These are phyloP conservation scores for Mythimna vitellina DNA, from an alignment of 2,888 invertebrate species.

Conservation along the genomic window DNA sequence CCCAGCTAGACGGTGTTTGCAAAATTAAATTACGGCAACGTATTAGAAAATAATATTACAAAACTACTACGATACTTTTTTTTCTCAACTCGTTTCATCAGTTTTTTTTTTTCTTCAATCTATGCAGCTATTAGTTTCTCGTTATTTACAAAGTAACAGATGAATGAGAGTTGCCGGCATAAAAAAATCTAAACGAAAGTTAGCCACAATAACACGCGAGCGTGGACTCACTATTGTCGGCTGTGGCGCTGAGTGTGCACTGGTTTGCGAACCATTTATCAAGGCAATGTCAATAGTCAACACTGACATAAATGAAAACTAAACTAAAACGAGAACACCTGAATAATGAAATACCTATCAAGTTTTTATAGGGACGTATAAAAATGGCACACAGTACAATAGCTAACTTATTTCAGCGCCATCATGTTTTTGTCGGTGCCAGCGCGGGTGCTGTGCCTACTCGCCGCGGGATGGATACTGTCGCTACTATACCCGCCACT, in stretches of 20 bases:
- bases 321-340: conserved; percentile 43
- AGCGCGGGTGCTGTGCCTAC: background rate
- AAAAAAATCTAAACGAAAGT: background rate
- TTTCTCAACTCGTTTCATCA: background rate
- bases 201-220: background rate
- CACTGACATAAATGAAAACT: conserved; percentile 31
- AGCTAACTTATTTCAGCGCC: conserved; percentile 40
- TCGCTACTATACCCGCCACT: background rate
- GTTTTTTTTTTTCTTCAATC: background rate
- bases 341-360: conserved; percentile 44
- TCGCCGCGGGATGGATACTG: background rate
- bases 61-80: background rate
- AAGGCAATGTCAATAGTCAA: conserved; percentile 39
- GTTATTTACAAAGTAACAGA: background rate
- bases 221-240: background rate
- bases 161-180: background rate
- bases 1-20: background rate
- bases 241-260: background rate
- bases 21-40: background rate
- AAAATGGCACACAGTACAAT: conserved; percentile 29
- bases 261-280: conserved; percentile 18
- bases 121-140: background rate
- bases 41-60: background rate
- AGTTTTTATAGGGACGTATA: conserved; percentile 37
- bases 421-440: conserved; percentile 13